Conservation (phyloP, 2,888 invertebrate genomes). For the Epicampocera succincta region DNA sequence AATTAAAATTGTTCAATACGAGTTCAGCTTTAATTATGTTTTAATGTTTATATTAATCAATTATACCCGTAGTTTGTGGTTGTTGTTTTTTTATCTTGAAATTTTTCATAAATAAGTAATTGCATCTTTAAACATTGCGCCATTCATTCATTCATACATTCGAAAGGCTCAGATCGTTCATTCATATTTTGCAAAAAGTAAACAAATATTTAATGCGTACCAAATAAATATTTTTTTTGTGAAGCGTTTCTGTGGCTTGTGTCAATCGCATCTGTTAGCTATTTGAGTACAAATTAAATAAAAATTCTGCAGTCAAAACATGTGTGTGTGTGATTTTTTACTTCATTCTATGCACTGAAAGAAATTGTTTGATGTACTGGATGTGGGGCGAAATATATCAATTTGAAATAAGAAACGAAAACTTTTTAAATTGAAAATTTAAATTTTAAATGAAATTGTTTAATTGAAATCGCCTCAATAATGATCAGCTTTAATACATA, state of each 20-base stretch:
- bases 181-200: conserved; percentile 42
- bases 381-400: too few species aligned
- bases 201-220: conserved; percentile 24
- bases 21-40: conserved; percentile 37
- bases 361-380: neutral
- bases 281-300: conserved; percentile 18
- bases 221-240: conserved; percentile 5
- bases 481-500: too few species aligned
- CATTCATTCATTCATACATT: conserved; percentile 48
- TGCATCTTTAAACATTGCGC: conserved; percentile 61
- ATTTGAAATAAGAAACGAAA: neutral
- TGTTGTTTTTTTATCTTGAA: conserved; percentile 24
- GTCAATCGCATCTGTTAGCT: neutral
- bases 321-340: neutral
- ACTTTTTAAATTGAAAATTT: too few species aligned
- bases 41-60: conserved; percentile 20
- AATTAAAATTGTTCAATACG: conserved; percentile 42
- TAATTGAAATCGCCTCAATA: too few species aligned
- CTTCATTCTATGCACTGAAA: neutral
- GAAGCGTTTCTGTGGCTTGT: neutral
- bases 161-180: conserved; percentile 33
- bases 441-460: too few species aligned
- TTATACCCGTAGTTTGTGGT: conserved; percentile 24
- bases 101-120: conserved; percentile 53
- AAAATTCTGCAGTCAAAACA: conserved; percentile 23